These are phyloP conservation scores for Drosophila rellima DNA, from an alignment of 2,888 invertebrate species.

Conservation along the genomic window DNA sequence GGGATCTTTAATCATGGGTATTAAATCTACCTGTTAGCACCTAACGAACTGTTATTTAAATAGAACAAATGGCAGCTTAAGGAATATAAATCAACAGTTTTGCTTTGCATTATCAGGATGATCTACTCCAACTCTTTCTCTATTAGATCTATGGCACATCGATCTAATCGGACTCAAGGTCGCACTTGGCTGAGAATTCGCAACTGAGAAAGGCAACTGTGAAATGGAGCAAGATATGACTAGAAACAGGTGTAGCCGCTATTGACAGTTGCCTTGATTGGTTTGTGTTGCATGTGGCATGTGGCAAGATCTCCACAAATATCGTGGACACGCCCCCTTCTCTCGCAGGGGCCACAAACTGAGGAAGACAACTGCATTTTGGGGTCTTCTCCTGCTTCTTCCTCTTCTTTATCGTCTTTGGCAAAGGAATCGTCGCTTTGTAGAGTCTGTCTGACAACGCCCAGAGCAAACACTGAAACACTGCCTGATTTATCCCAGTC, in stretches of 20 bases:
- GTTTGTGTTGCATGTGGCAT: constrained; percentile 67
- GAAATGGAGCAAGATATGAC: constrained; percentile 31
- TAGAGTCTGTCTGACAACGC: constrained; percentile 57
- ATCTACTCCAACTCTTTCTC: constrained; percentile 1
- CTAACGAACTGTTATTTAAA: constrained; percentile 21
- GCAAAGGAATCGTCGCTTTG: constrained; percentile 47
- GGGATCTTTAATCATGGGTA: constrained; percentile 37
- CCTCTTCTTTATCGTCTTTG: neutral
- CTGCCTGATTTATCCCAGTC: constrained; percentile 44
- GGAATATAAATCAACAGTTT: constrained; percentile 9
- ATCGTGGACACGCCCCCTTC: constrained; percentile 57
- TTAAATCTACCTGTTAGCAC: constrained; percentile 32
- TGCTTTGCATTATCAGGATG: constrained; percentile 30
- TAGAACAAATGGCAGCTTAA: neutral
- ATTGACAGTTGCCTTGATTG: constrained; percentile 75
- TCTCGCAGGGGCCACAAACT: constrained; percentile 30
- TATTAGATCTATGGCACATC: constrained; percentile 11
- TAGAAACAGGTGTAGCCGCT: constrained; percentile 67
- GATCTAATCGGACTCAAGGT: constrained; percentile 58
- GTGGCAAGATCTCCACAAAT: constrained; percentile 27
- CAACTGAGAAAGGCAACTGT: constrained; percentile 19
- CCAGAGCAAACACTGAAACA: constrained; percentile 72
- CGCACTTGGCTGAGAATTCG: constrained; percentile 22
- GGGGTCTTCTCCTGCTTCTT: constrained; percentile 7
- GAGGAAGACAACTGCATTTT: constrained; percentile 71